A percentile compares a stretch with the other conserved stretches of the same genome.
phyloP scores from a whole-genome alignment of 2,797 vertebrate genomes.

The Manis pentadactyla region DNA sequence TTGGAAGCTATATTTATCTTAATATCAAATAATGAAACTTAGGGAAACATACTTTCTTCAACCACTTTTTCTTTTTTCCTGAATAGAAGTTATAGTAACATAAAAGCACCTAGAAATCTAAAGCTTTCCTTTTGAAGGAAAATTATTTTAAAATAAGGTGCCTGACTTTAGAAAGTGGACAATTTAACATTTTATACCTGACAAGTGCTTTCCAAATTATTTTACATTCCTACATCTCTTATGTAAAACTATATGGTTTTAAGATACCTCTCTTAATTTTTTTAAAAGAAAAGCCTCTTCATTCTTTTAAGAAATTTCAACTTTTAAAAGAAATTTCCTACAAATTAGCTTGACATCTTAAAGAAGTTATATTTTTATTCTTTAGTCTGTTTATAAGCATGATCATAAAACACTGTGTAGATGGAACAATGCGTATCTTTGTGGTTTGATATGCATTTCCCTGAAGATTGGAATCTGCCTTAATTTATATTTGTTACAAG shows the following conservation, averaged over 20 bases:
- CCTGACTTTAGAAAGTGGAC: background rate
- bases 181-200: constrained; percentile 19
- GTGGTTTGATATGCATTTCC: too few species aligned
- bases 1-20: constrained; percentile 64
- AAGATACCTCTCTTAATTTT: background rate
- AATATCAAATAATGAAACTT: constrained; percentile 49
- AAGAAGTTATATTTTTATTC: background rate
- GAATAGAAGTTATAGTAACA: background rate
- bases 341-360: background rate
- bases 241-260: background rate
- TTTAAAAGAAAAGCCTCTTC: background rate
- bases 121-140: constrained; percentile 40
- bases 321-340: background rate
- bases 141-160: background rate
- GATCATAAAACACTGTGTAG: background rate
- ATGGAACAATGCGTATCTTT: background rate
- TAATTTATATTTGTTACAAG: too few species aligned
- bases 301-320: background rate
- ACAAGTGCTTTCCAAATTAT: constrained; percentile 56
- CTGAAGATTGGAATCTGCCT: too few species aligned
- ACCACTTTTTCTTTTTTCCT: background rate
- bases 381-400: background rate
- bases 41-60: constrained; percentile 34
- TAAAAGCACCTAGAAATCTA: constrained; percentile 14
- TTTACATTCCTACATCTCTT: background rate